Conservation (phyloP, 2,113 vertebrate genomes). For the Onychorhynchus coronatus region DNA sequence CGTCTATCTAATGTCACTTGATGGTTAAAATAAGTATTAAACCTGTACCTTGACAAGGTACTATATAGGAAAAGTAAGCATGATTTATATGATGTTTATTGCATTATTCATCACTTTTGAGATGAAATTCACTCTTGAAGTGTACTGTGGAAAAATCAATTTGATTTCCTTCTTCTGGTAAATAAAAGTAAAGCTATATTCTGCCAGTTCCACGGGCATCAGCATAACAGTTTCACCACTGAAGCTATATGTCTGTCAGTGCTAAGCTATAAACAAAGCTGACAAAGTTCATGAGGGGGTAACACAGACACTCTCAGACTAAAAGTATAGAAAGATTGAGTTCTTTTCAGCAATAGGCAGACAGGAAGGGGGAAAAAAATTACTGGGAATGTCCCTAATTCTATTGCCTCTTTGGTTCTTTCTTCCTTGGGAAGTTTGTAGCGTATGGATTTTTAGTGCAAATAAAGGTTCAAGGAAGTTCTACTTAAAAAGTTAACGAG, state of each 20-base stretch:
- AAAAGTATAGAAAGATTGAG: neutral
- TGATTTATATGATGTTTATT: neutral
- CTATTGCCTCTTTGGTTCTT: neutral
- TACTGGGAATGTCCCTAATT: neutral
- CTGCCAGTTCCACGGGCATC: neutral
- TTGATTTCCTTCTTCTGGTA: neutral
- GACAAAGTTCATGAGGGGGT: neutral
- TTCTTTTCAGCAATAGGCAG: neutral
- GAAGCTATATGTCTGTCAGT: neutral
- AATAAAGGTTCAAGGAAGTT: neutral
- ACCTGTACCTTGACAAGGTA: neutral
- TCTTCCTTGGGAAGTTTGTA: neutral
- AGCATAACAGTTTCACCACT: neutral
- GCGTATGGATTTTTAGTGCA: neutral
- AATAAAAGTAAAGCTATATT: constrained; percentile 11
- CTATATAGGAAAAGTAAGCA: neutral
- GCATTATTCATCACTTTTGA: neutral
- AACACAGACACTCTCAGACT: neutral
- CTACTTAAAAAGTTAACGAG: neutral
- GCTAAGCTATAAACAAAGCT: neutral
- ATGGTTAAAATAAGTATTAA: neutral
- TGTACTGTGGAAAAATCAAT: neutral
- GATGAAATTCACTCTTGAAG: neutral
- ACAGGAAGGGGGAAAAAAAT: accelerated
- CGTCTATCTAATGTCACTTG: neutral